phyloP scores from a whole-genome alignment of 1,140 invertebrate genomes.

The Trachymyrmex septentrionalis region DNA sequence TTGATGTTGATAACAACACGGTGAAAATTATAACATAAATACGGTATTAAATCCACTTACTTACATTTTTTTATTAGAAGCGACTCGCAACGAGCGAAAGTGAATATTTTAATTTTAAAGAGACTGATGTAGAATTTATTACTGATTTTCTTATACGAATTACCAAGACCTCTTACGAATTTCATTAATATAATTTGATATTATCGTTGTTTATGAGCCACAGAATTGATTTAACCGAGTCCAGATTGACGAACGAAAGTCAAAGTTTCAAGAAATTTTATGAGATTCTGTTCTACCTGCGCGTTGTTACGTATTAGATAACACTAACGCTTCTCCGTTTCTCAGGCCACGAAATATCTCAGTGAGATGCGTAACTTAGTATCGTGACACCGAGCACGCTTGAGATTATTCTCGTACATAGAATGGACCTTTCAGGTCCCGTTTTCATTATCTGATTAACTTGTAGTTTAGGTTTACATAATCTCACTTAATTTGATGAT shows the following conservation, averaged over 20 bases:
- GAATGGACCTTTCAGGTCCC: neutral
- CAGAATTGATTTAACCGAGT: neutral
- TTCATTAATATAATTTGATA: neutral
- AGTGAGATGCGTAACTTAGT: neutral
- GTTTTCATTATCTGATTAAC: too few relatives aligned
- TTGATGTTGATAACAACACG: too few relatives aligned
- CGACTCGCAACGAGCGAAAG: neutral
- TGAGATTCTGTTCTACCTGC: neutral
- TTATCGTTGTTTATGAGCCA: neutral
- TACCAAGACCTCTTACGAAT: neutral
- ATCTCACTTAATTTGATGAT: too few relatives aligned
- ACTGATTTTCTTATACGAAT: neutral
- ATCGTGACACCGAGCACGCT: neutral
- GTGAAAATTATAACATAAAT: too few relatives aligned
- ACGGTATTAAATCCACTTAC: too few relatives aligned
- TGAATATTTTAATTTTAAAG: neutral
- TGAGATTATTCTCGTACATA: slow-evolving; percentile 49
- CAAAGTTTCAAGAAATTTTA: neutral
- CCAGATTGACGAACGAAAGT: slow-evolving; percentile 2
- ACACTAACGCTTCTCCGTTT: neutral
- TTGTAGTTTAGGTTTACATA: too few relatives aligned
- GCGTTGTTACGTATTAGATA: neutral
- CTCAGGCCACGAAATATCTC: neutral
- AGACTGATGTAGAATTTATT: neutral
- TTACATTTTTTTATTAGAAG: too few relatives aligned